Percentiles rank a stretch among this genome's conserved stretches.
Evolutionary conservation across 2,888 invertebrate species (phyloP).

Genomic region (Microdon myrmicae): DNA sequence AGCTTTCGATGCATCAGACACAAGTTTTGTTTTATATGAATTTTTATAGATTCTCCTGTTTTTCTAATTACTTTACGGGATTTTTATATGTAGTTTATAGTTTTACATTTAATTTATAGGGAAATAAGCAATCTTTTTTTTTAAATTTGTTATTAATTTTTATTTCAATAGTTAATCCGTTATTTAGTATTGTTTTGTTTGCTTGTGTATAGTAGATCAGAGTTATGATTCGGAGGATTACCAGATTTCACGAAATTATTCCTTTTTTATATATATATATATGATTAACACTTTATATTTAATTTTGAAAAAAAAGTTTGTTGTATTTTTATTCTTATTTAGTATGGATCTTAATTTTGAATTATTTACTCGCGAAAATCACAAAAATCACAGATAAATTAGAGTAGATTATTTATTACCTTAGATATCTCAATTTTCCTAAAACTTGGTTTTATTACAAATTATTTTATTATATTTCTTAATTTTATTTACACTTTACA

Average conservation of each 20-base stretch:
- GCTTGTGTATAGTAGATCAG: conserved; percentile 26
- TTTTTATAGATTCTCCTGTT: conserved; percentile 6
- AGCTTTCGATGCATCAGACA: conserved; percentile 46
- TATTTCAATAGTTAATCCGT: conserved; percentile 54
- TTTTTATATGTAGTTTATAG: conserved; percentile 2
- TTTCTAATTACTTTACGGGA: not conserved
- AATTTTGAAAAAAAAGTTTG: conserved; percentile 25
- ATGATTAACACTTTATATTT: conserved; percentile 16
- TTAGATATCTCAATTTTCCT: not conserved
- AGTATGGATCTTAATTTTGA: conserved; percentile 34
- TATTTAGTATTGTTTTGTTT: conserved; percentile 24
- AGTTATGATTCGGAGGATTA: conserved; percentile 37
- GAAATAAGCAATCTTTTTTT: conserved; percentile 2
- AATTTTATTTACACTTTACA: conserved; percentile 41
- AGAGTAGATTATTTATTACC: conserved; percentile 32
- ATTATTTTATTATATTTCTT: conserved; percentile 22
- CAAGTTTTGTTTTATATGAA: conserved; percentile 14
- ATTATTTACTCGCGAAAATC: conserved; percentile 58
- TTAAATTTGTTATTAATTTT: conserved; percentile 7
- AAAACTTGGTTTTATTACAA: conserved; percentile 11
- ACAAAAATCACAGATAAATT: conserved; percentile 59
- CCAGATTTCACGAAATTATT: conserved; percentile 33
- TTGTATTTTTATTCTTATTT: conserved; percentile 17
- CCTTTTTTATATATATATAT: conserved; percentile 23
- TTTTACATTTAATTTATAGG: conserved; percentile 1